A percentile compares a stretch with the other conserved stretches of the same genome.
phyloP scores from a whole-genome alignment of 2,888 invertebrate species.

The Archips xylosteana region DNA sequence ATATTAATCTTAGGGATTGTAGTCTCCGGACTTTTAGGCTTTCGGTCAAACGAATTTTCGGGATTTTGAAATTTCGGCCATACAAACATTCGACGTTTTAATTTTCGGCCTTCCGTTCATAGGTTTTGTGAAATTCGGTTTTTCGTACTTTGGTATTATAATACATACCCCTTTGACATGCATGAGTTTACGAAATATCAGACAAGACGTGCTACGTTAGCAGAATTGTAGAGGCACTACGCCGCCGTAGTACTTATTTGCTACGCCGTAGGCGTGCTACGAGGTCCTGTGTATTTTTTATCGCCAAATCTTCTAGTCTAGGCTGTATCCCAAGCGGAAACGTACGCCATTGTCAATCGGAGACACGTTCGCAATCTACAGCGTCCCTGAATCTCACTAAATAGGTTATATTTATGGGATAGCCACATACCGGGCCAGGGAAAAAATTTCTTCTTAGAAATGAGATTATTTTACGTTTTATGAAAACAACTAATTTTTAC shows the following conservation, averaged over 20 bases:
- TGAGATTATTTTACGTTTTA: background rate
- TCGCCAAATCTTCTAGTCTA: conserved; percentile 8
- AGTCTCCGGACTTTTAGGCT: too few species aligned
- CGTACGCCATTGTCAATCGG: conserved; percentile 17
- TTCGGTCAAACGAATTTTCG: too few species aligned
- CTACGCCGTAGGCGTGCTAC: conserved; percentile 13
- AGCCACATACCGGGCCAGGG: background rate
- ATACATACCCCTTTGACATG: background rate
- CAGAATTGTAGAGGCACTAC: background rate
- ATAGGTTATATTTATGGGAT: conserved; percentile 12
- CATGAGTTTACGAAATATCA: background rate
- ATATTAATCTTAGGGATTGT: too few species aligned
- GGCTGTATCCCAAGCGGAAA: background rate
- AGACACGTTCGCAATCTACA: conserved; percentile 16
- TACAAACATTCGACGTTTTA: too few species aligned
- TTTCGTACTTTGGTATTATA: too few species aligned
- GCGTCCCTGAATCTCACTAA: conserved; percentile 16
- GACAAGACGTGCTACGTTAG: background rate
- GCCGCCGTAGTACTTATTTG: background rate
- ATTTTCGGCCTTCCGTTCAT: too few species aligned
- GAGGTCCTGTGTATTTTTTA: background rate
- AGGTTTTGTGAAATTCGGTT: too few species aligned
- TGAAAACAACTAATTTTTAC: too few species aligned
- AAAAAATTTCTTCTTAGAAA: background rate
- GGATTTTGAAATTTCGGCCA: too few species aligned